A percentile compares a stretch with the other conserved stretches of the same genome.
Evolutionary conservation across 1,140 invertebrate species (phyloP).

Genomic region (Portunus trituberculatus): DNA sequence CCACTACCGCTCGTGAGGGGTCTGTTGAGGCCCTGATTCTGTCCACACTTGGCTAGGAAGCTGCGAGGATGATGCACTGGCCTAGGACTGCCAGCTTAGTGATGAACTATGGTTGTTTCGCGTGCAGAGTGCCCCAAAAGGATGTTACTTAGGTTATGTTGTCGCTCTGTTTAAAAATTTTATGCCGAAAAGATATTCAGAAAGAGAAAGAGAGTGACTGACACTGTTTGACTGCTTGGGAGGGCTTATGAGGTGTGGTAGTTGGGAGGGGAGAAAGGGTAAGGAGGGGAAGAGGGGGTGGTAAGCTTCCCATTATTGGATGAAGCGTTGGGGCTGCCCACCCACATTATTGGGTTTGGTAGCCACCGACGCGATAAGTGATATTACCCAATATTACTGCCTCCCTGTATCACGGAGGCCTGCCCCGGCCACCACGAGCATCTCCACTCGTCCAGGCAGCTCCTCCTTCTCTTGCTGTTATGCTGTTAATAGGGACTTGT

Average conservation of each 20-base stretch:
- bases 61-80: not conserved
- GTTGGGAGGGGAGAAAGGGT: not conserved
- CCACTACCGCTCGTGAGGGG: not conserved
- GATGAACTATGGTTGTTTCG: no score
- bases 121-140: no score
- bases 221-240: not conserved
- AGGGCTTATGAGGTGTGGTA: no score
- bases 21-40: not conserved
- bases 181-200: not conserved
- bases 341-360: conserved; percentile 75
- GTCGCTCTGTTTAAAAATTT: no score
- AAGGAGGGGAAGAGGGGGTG: conserved; percentile 35
- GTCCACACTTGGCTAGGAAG: not conserved
- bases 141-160: no score
- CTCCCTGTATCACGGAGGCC: conserved; percentile 58
- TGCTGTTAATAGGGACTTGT: not conserved
- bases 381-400: conserved; percentile 74
- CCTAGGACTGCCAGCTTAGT: no score
- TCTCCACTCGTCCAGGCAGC: not conserved
- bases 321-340: conserved; percentile 61
- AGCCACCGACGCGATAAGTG: conserved; percentile 74
- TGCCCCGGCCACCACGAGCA: not conserved
- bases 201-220: not conserved
- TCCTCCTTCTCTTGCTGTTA: not conserved
- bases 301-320: conserved; percentile 72